These are phyloP conservation scores for Phyto melanocephala DNA, from an alignment of 2,888 invertebrate species.

Conservation along the genomic window DNA sequence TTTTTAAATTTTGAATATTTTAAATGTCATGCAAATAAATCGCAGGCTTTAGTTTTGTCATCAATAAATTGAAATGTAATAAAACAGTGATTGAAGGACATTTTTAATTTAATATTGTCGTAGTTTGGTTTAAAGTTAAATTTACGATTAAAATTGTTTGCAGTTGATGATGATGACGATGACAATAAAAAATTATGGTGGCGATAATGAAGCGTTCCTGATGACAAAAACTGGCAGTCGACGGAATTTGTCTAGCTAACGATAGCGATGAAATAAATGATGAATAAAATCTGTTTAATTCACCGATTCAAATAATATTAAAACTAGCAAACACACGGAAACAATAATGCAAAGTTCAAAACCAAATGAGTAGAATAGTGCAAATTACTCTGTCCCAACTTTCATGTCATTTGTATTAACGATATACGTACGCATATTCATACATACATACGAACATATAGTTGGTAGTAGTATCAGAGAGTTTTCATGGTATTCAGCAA, in stretches of 20 bases:
- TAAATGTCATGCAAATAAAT: conserved; percentile 44
- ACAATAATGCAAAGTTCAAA: conserved; percentile 4
- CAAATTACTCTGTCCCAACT: background rate
- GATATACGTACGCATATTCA: too few species aligned
- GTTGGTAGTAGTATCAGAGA: background rate
- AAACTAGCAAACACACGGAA: conserved; percentile 5
- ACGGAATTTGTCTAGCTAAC: background rate
- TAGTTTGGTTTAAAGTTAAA: conserved; percentile 46
- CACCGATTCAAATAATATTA: conserved; percentile 24
- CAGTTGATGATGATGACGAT: conserved; percentile 1
- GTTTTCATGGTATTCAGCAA: background rate
- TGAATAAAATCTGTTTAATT: conserved; percentile 20
- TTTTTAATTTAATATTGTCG: conserved; percentile 52
- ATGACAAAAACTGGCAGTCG: background rate
- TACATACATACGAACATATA: background rate
- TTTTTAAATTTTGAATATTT: background rate
- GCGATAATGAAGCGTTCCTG: conserved; percentile 21
- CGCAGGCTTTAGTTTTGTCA: conserved; percentile 24
- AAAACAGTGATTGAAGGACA: conserved; percentile 51
- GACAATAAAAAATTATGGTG: conserved; percentile 6
- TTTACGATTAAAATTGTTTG: conserved; percentile 39
- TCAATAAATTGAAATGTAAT: conserved; percentile 39
- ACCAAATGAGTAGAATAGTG: conserved; percentile 25
- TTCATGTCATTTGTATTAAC: too few species aligned
- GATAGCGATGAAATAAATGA: conserved; percentile 3